Evolutionary conservation across 2,797 vertebrate genomes (phyloP), one percentile per base, ranked within the genome.

Genomic region (Sebastes trivittatus): DNA sequence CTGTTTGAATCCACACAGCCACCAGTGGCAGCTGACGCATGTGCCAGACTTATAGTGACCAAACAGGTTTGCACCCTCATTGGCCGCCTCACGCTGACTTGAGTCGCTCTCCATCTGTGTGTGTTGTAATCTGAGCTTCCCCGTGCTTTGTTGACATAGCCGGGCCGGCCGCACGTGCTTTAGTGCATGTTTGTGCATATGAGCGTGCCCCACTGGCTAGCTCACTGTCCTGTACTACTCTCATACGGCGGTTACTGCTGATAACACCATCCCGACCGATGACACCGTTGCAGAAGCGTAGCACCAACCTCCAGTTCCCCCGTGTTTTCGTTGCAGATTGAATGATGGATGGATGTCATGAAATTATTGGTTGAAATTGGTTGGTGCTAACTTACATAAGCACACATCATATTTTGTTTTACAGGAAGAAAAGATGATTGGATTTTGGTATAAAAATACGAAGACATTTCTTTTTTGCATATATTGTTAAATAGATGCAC

Each of bases 21-120:
- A 72, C 64, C 65, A 72, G 27, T 23, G 42, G 55, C 66, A 71
- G 38, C 71, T 84, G 69, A 86, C 11, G 7, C 42, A 66, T 16
- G 32, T 46, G 63, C 38, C 59, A 29, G 54, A 29, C 25, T 38
- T 78, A 30, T 73, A 72, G 72, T 34, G 32, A 65, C 62, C 5
- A 23, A 52, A 42, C 64, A 81, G 52, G 23, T 86, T 56, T 68
- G n/a, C 42, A 20, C 32, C 27, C 9, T 67, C 23, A n/a, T 42
- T 25, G 80, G 60, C 30, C 2, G 5, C 32, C 27, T 65, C 64
- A 62, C 0, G 0, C 8, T 75, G 78, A 58, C 36, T 30, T 54
- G 3, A 22, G 14, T 46, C 14, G 6, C 42, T 46, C 42, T 46
- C 42, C 42, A 46, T 46, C 6, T 46, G 14, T 46, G 42, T 18